A percentile compares a stretch with the other conserved stretches of the same genome.
Evolutionary conservation across 1,140 invertebrate genomes (phyloP).

Genomic region (Acromyrmex heyeri): DNA sequence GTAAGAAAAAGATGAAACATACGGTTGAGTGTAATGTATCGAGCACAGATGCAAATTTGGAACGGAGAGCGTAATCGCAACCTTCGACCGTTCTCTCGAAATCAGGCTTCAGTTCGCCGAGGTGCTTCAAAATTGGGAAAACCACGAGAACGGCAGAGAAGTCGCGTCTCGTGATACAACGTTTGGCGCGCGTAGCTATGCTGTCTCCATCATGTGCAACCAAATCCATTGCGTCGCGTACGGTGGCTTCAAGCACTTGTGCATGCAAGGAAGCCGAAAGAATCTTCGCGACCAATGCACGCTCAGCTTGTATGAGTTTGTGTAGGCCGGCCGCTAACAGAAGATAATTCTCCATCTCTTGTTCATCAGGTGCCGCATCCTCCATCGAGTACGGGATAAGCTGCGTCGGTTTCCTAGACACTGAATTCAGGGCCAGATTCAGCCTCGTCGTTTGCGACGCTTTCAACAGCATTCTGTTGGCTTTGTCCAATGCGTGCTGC

Average conservation of each 20-base stretch:
- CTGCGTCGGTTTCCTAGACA: constrained; percentile 82
- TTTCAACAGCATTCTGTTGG: constrained; percentile 94
- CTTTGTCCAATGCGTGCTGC: constrained; percentile 92
- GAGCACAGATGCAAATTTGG: constrained; percentile 91
- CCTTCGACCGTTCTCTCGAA: constrained; percentile 93
- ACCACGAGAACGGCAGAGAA: constrained; percentile 94
- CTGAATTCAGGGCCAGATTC: constrained; percentile 79
- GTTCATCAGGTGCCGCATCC: constrained; percentile 89
- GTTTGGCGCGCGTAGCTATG: constrained; percentile 92
- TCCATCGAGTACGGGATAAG: constrained; percentile 78
- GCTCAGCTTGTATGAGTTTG: constrained; percentile 95
- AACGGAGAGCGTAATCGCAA: constrained; percentile 90
- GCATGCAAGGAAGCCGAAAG: constrained; percentile 93
- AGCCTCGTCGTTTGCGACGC: constrained; percentile 91
- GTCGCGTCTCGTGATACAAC: constrained; percentile 93
- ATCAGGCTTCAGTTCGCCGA: constrained; percentile 93
- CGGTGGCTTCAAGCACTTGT: constrained; percentile 94
- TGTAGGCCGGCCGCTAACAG: constrained; percentile 95
- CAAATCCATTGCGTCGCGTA: constrained; percentile 94
- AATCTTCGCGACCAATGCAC: constrained; percentile 93
- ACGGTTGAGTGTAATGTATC: constrained; percentile 92
- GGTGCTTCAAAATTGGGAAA: constrained; percentile 95
- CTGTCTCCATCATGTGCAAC: constrained; percentile 95
- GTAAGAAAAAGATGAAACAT: constrained; percentile 74
- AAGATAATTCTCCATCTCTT: constrained; percentile 95